A percentile compares a stretch with the other conserved stretches of the same genome.
phyloP scores from a whole-genome alignment of 2,113 vertebrate species.

The Thunnus thynnus region DNA sequence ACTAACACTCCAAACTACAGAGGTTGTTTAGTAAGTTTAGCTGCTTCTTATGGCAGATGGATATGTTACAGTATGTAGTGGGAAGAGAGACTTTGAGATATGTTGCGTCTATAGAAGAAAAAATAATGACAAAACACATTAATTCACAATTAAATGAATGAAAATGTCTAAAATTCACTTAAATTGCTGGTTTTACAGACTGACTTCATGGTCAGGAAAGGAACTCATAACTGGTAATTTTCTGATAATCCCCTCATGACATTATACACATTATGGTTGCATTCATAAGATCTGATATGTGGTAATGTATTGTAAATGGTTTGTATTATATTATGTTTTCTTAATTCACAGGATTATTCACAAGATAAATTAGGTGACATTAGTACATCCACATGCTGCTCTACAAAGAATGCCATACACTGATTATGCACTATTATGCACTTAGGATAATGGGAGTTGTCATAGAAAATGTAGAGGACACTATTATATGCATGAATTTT shows the following conservation, averaged over 20 bases:
- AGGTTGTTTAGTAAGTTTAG: background rate
- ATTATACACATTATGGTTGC: background rate
- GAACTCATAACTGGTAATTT: background rate
- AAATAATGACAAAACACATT: background rate
- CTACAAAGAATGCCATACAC: too few relatives aligned
- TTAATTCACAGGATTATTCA: background rate
- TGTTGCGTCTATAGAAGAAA: background rate
- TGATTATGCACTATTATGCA: too few relatives aligned
- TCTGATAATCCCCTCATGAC: background rate
- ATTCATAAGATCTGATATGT: too few relatives aligned
- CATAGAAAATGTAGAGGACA: background rate
- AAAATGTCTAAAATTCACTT: background rate
- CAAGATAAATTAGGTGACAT: too few relatives aligned
- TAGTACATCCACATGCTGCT: too few relatives aligned
- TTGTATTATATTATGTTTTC: background rate
- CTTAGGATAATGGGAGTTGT: background rate
- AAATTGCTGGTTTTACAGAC: background rate
- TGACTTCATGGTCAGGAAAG: background rate
- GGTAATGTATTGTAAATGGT: background rate
- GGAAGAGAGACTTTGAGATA: too few relatives aligned
- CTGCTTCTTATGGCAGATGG: too few relatives aligned
- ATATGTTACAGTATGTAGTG: background rate
- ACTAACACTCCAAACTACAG: background rate
- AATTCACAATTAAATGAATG: background rate
- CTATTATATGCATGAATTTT: background rate